These are phyloP conservation scores for Drosophila insularis DNA, from an alignment of 1,140 invertebrate species.

Conservation along the genomic window DNA sequence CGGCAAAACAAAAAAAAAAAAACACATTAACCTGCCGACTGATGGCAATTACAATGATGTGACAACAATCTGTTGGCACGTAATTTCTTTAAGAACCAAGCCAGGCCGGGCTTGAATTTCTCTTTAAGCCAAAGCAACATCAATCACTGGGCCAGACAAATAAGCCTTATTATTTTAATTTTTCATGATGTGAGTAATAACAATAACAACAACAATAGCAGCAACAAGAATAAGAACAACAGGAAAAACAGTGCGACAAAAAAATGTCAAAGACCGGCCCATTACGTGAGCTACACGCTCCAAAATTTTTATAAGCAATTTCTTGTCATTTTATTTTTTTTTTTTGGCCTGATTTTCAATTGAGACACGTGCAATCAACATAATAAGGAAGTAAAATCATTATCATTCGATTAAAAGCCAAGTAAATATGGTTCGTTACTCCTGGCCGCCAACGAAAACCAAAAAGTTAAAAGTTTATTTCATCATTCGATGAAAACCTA, in stretches of 20 bases:
- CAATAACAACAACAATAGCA: slow-evolving; percentile 13
- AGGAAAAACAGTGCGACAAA: slow-evolving; percentile 24
- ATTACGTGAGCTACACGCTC: slow-evolving; percentile 68
- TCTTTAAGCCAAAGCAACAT: slow-evolving; percentile 35
- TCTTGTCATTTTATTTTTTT: slow-evolving; percentile 19
- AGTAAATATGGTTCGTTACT: too few species aligned
- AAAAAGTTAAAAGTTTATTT: too few species aligned
- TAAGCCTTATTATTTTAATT: slow-evolving; percentile 42
- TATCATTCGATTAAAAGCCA: too few species aligned
- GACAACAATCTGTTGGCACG: not conserved
- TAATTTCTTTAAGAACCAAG: slow-evolving; percentile 40
- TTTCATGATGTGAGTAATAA: slow-evolving; percentile 65
- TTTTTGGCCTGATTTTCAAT: slow-evolving; percentile 45
- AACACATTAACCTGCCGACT: not conserved
- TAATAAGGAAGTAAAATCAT: slow-evolving; percentile 31
- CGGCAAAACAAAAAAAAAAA: not conserved
- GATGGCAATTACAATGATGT: slow-evolving; percentile 7
- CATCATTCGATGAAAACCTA: too few species aligned
- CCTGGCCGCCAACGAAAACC: too few species aligned
- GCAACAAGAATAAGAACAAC: slow-evolving; percentile 14
- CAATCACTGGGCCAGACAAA: slow-evolving; percentile 62
- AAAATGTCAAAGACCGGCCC: slow-evolving; percentile 40
- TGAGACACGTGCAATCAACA: slow-evolving; percentile 43
- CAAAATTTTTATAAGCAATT: slow-evolving; percentile 43
- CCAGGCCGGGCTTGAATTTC: slow-evolving; percentile 12